phyloP scores from a whole-genome alignment of 2,888 invertebrate species.

The Electrophaes corylata region DNA sequence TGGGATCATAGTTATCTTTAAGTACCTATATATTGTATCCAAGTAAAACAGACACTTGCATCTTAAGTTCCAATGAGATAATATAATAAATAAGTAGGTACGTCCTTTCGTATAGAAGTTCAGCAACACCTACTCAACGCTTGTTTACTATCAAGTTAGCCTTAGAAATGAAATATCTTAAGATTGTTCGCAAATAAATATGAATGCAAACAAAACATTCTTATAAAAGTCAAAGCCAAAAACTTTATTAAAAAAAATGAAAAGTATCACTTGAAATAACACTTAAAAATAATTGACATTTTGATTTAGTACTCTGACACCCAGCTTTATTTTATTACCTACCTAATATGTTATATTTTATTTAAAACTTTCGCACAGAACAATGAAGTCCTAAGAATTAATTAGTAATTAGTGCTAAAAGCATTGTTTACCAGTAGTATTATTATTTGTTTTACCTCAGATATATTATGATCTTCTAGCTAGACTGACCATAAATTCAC shows the following conservation, averaged over 20 bases:
- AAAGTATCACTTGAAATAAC: not conserved
- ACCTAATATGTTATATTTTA: too few species aligned
- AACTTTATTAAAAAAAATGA: not conserved
- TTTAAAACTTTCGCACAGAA: too few species aligned
- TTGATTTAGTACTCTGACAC: not conserved
- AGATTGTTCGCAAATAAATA: not conserved
- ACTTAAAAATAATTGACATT: not conserved
- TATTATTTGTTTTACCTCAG: too few species aligned
- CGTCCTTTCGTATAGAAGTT: constrained; percentile 8
- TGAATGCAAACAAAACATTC: too few species aligned
- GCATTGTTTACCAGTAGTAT: too few species aligned
- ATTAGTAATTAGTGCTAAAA: too few species aligned
- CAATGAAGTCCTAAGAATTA: too few species aligned
- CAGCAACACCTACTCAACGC: constrained; percentile 16
- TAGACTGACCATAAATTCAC: too few species aligned
- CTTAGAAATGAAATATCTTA: not conserved
- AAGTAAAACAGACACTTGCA: constrained; percentile 38
- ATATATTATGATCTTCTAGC: too few species aligned
- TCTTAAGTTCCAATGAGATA: constrained; percentile 35
- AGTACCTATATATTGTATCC: too few species aligned
- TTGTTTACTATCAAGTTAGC: not conserved
- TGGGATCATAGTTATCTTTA: constrained; percentile 40
- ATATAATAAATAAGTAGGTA: constrained; percentile 6
- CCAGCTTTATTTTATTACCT: not conserved
- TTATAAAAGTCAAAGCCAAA: not conserved